phyloP scores from a whole-genome alignment of 2,888 invertebrate genomes.

The Ectemnius cavifrons region DNA sequence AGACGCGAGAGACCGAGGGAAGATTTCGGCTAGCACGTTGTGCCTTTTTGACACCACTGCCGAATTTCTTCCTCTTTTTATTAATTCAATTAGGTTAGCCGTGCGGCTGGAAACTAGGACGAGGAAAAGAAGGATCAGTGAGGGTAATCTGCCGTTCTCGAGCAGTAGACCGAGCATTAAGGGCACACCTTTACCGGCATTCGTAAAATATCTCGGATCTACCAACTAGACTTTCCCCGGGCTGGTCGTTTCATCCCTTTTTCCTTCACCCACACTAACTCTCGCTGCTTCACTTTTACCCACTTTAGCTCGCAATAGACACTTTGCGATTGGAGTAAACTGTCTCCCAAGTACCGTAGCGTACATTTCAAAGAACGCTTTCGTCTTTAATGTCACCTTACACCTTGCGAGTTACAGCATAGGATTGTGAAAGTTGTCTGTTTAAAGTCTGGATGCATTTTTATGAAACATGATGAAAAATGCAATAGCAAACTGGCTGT shows the following conservation, averaged over 20 bases:
- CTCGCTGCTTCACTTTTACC: conserved; percentile 3
- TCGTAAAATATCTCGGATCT: conserved; percentile 17
- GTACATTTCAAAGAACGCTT: too few species aligned
- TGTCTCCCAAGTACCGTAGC: too few species aligned
- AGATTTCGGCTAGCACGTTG: conserved; percentile 28
- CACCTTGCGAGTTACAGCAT: too few species aligned
- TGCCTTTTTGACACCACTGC: conserved; percentile 8
- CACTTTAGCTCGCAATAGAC: too few species aligned
- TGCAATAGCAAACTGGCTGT: too few species aligned
- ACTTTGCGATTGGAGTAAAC: too few species aligned
- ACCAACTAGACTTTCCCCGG: conserved; percentile 14
- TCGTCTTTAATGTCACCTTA: too few species aligned
- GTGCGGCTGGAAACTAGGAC: conserved; percentile 5
- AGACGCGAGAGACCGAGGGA: conserved; percentile 58
- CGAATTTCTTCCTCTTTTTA: conserved; percentile 17
- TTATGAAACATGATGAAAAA: too few species aligned
- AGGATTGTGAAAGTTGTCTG: too few species aligned
- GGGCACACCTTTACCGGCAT: conserved; percentile 17
- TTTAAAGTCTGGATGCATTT: too few species aligned
- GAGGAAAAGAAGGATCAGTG: conserved; percentile 15
- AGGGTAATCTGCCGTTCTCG: conserved; percentile 25
- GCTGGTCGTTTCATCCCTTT: conserved; percentile 21
- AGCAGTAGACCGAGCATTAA: conserved; percentile 17
- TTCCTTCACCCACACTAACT: too few species aligned
- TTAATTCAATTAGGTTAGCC: conserved; percentile 44